These are phyloP conservation scores for Lysandra coridon DNA, from an alignment of 2,888 invertebrate genomes.

Conservation along the genomic window DNA sequence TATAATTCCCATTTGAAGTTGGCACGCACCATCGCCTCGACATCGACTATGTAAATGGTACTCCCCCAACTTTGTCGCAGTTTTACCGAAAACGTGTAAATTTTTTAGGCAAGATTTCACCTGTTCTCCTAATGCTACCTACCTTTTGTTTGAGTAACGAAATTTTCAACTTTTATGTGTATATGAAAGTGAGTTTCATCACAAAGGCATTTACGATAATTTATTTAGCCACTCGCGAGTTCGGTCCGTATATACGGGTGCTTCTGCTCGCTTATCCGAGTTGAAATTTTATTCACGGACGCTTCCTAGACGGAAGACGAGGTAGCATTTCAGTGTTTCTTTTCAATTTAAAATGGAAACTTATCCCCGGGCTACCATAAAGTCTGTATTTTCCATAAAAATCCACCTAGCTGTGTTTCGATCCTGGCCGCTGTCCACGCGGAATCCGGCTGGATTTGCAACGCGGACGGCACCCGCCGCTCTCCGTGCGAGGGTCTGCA, in stretches of 20 bases:
- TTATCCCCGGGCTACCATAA: slow-evolving; percentile 78
- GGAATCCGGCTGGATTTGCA: slow-evolving; percentile 75
- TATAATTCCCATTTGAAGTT: slow-evolving; percentile 81
- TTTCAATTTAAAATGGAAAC: slow-evolving; percentile 79
- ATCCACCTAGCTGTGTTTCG: slow-evolving; percentile 70
- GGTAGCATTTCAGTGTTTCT: slow-evolving; percentile 75
- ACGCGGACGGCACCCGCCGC: slow-evolving; percentile 57
- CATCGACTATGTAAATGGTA: slow-evolving; percentile 80
- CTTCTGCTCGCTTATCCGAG: slow-evolving; percentile 67
- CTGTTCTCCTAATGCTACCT: slow-evolving; percentile 41
- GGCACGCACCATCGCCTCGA: slow-evolving; percentile 80
- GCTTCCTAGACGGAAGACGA: slow-evolving; percentile 68
- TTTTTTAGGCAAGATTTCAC: slow-evolving; percentile 51
- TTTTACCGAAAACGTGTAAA: slow-evolving; percentile 68
- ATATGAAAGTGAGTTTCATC: slow-evolving; percentile 29
- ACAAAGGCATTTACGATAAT: slow-evolving; percentile 39
- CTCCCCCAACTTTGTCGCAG: slow-evolving; percentile 74
- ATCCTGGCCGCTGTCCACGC: slow-evolving; percentile 73
- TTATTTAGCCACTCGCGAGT: slow-evolving; percentile 44
- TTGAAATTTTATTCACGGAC: slow-evolving; percentile 74
- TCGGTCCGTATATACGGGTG: slow-evolving; percentile 65
- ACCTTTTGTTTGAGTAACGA: slow-evolving; percentile 29
- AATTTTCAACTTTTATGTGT: slow-evolving; percentile 27
- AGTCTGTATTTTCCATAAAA: slow-evolving; percentile 79
- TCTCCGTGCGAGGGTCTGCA: slow-evolving; percentile 57